A percentile compares a stretch with the other conserved stretches of the same genome.
These are phyloP conservation scores for Eumacrocentrus americanus DNA, from an alignment of 2,888 invertebrate species.

Conservation along the genomic window DNA sequence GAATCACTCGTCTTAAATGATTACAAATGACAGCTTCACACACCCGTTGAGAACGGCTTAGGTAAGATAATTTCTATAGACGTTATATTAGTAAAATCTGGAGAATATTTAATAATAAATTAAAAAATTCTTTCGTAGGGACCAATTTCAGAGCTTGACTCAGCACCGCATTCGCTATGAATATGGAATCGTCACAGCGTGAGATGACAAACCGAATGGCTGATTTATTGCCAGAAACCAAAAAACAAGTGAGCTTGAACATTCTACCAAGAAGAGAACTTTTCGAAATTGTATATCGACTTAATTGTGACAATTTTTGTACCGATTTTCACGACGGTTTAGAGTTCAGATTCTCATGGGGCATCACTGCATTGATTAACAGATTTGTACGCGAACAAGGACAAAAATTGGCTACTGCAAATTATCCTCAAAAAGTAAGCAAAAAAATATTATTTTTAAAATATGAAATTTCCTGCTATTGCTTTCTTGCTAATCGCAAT, in stretches of 20 bases:
- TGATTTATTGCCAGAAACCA: slow-evolving; percentile 75
- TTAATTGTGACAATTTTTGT: slow-evolving; percentile 97
- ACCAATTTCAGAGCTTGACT: slow-evolving; percentile 83
- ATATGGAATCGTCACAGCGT: slow-evolving; percentile 87
- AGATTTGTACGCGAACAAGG: slow-evolving; percentile 75
- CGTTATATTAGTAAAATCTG: background rate
- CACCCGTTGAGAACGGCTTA: slow-evolving; percentile 87
- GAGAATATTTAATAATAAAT: background rate
- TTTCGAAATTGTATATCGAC: slow-evolving; percentile 88
- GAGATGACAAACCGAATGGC: slow-evolving; percentile 96
- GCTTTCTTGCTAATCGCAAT: no score
- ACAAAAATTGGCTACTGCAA: slow-evolving; percentile 56
- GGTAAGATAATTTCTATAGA: slow-evolving; percentile 62
- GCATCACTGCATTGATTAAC: slow-evolving; percentile 86
- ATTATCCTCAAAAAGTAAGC: slow-evolving; percentile 57
- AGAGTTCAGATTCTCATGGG: slow-evolving; percentile 94
- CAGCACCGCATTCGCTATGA: slow-evolving; percentile 85
- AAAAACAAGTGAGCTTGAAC: slow-evolving; percentile 62
- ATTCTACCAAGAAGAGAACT: slow-evolving; percentile 79
- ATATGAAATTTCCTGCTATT: no score
- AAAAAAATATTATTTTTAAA: no score
- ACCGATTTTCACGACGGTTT: slow-evolving; percentile 96
- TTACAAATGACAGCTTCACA: slow-evolving; percentile 92
- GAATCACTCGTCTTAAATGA: slow-evolving; percentile 85
- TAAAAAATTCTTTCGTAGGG: slow-evolving; percentile 37